phyloP scores from a whole-genome alignment of 2,113 vertebrate species.

The Mirounga angustirostris region DNA sequence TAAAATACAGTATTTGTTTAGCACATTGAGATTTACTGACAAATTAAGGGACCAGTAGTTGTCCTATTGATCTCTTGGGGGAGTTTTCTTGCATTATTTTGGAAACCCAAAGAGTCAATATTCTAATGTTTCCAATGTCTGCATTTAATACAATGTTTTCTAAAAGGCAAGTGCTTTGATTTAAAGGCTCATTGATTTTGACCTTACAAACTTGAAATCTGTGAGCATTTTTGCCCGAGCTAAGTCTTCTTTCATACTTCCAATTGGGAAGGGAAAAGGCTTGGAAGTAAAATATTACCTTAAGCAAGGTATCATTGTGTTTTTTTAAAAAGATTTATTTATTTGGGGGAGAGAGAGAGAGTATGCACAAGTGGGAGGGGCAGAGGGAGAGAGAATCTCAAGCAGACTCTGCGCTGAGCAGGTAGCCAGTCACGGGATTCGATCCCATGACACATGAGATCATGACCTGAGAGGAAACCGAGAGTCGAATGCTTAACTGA shows the following conservation, averaged over 20 bases:
- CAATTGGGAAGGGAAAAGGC: background rate
- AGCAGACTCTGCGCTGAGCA: background rate
- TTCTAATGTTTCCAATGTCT: background rate
- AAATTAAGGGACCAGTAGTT: background rate
- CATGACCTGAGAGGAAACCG: background rate
- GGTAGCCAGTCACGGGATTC: background rate
- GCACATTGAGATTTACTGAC: background rate
- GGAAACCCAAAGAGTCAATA: background rate
- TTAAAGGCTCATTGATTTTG: constrained; percentile 21
- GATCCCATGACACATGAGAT: background rate
- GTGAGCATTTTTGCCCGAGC: background rate
- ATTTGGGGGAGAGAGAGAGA: background rate
- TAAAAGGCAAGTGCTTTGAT: background rate
- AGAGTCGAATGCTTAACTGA: no score
- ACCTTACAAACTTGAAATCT: background rate
- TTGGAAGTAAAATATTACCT: background rate
- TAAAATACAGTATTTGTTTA: background rate
- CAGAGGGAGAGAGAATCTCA: background rate
- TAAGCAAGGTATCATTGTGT: background rate
- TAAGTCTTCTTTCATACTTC: background rate
- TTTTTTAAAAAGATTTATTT: background rate
- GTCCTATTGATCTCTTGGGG: background rate
- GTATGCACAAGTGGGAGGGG: background rate
- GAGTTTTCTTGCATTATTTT: background rate
- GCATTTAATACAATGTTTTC: background rate